Conservation (phyloP, 1,140 invertebrate genomes). For the Achatina immaculata region DNA sequence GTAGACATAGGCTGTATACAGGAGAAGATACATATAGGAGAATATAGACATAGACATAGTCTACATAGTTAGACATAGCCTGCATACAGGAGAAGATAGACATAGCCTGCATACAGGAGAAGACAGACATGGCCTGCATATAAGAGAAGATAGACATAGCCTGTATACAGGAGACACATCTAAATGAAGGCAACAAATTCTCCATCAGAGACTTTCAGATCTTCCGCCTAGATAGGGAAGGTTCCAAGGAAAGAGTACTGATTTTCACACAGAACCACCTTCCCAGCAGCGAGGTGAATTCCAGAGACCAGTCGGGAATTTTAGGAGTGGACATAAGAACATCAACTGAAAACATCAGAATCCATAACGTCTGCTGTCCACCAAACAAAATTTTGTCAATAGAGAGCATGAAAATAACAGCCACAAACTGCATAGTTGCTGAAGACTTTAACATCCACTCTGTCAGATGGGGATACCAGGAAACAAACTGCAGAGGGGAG, state of each 20-base stretch:
- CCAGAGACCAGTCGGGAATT: background rate
- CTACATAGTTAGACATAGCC: no score
- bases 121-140: no score
- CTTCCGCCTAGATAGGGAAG: background rate
- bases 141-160: no score
- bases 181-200: background rate
- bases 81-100: no score
- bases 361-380: background rate
- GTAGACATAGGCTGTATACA: background rate
- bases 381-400: background rate
- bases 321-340: background rate
- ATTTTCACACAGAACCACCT: background rate
- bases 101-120: no score
- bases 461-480: conserved; percentile 28
- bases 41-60: no score
- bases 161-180: background rate
- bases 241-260: background rate
- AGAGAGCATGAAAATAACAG: background rate
- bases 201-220: background rate
- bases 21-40: no score
- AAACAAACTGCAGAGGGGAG: conserved; percentile 15
- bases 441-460: conserved; percentile 41
- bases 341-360: background rate
- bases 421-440: conserved; percentile 19
- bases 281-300: background rate